Evolutionary conservation across 2,113 vertebrate species (phyloP).

Genomic region (Pantherophis guttatus): DNA sequence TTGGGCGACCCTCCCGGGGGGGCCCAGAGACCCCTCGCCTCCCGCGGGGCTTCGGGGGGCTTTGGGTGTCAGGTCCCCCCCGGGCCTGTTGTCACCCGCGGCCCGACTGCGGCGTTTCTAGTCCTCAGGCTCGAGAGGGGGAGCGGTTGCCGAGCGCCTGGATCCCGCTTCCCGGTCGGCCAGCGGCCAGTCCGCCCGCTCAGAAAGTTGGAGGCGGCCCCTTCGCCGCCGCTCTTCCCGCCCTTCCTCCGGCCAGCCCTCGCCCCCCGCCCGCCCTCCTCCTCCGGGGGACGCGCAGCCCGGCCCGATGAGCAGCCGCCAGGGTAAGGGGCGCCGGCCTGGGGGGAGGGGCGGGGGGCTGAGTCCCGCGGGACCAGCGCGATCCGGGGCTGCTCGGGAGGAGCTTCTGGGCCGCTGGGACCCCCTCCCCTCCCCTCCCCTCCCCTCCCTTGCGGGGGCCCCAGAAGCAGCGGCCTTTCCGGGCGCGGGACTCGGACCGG

Average conservation of each 20-base stretch:
- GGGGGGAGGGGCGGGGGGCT: background rate
- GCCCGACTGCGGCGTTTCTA: background rate
- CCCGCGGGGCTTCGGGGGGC: background rate
- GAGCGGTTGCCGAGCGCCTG: background rate
- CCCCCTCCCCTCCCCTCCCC: too few species aligned
- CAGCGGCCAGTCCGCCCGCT: background rate
- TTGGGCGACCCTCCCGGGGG: background rate
- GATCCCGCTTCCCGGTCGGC: background rate
- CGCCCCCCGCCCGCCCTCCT: background rate
- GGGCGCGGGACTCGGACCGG: background rate
- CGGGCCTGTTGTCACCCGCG: background rate
- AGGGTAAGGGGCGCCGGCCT: background rate
- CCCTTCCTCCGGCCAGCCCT: background rate
- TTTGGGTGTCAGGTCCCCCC: background rate
- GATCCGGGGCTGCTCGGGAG: background rate
- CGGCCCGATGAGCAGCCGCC: background rate
- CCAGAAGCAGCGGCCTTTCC: background rate
- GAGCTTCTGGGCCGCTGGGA: background rate
- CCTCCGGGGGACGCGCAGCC: background rate
- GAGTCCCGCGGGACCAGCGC: background rate
- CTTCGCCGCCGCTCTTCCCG: background rate
- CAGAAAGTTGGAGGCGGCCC: conserved; percentile 5
- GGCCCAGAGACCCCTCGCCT: background rate
- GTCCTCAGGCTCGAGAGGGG: background rate
- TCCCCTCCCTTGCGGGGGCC: background rate